These are phyloP conservation scores for Peribatodes rhomboidaria DNA, from an alignment of 2,888 invertebrate genomes.

Conservation along the genomic window DNA sequence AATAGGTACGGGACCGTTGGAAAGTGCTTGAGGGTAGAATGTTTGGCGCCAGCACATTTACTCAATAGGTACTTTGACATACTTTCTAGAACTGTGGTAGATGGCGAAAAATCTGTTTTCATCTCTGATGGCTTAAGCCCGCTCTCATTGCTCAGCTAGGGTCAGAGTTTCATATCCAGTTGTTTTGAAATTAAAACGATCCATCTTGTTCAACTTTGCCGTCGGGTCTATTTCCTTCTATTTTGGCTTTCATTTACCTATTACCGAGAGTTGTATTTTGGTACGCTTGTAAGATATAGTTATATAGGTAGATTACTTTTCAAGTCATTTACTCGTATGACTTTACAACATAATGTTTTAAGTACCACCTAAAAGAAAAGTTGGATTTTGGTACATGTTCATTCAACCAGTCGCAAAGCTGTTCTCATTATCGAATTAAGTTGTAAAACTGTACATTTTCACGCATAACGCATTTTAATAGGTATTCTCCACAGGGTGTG, in stretches of 20 bases:
- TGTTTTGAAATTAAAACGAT: neutral
- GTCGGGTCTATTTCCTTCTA: too few relatives aligned
- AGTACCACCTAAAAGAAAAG: neutral
- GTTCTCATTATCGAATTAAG: slow-evolving; percentile 17
- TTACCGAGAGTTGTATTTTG: too few relatives aligned
- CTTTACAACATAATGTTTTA: neutral
- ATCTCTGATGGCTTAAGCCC: neutral
- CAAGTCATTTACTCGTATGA: too few relatives aligned
- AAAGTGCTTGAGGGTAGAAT: neutral
- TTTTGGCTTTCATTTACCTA: too few relatives aligned
- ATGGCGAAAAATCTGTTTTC: neutral
- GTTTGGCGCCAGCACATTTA: neutral
- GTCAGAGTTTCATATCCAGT: too few relatives aligned
- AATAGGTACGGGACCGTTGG: neutral
- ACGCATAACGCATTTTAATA: slow-evolving; percentile 54
- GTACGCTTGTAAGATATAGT: too few relatives aligned
- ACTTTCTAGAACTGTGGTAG: neutral
- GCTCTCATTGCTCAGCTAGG: too few relatives aligned
- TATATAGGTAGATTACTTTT: too few relatives aligned
- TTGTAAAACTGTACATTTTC: slow-evolving; percentile 29
- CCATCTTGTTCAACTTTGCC: neutral
- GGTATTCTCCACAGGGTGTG: slow-evolving; percentile 64
- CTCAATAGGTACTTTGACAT: neutral
- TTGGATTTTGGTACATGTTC: neutral
- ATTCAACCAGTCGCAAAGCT: neutral